A percentile compares a stretch with the other conserved stretches of the same genome.
Conservation (phyloP, 1,140 invertebrate genomes). For the Nomia melanderi region DNA sequence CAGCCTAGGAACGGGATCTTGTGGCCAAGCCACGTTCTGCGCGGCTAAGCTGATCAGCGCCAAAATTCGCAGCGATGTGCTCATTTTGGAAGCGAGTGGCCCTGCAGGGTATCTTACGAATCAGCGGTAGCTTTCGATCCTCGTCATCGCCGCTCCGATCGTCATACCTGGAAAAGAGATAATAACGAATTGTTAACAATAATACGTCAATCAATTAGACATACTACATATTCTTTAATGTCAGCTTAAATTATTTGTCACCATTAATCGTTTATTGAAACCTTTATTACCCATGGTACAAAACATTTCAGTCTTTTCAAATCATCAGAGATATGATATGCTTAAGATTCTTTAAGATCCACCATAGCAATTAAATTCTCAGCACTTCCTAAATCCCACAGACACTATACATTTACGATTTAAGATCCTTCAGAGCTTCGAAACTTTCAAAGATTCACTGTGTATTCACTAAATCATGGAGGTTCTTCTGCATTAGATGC, state of each 20-base stretch:
- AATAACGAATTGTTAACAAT: background rate
- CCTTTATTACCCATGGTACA: background rate
- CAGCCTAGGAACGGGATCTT: conserved; percentile 73
- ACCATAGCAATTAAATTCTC: no score
- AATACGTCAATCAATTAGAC: background rate
- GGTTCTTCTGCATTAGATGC: no score
- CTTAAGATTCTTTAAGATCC: no score
- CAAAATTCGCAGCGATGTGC: conserved; percentile 66
- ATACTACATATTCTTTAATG: no score
- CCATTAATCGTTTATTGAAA: no score
- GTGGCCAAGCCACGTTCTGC: conserved; percentile 72
- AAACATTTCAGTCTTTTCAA: background rate
- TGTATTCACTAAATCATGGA: no score
- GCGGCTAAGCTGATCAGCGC: conserved; percentile 67
- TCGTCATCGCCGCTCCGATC: conserved; percentile 66
- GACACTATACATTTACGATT: no score
- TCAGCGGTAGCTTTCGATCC: conserved; percentile 64
- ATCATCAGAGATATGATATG: no score
- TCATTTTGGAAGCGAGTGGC: conserved; percentile 71
- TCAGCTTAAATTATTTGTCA: no score
- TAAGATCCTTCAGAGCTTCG: no score
- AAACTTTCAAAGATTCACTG: background rate
- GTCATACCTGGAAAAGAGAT: conserved; percentile 46
- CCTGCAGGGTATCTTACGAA: conserved; percentile 57
- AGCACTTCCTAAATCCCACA: no score